Base-by-base conservation (phyloP, 2,113 vertebrate species). In the Paracanthobrama guichenoti region DNA sequence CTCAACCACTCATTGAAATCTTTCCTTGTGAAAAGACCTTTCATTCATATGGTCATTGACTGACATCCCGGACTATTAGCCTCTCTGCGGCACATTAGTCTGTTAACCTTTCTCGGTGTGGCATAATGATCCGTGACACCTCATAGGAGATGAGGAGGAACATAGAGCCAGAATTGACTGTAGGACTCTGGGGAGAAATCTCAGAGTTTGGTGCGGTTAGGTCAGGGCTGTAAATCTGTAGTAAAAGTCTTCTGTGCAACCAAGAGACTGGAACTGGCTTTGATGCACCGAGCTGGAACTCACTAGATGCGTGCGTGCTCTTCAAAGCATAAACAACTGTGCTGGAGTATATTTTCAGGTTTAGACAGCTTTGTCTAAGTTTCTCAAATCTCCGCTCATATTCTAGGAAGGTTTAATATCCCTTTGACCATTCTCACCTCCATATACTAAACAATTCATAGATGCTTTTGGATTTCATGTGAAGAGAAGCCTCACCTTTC, bases 81-180 rank as follows among this genome's bases (percentile, higher is more conserved):
- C 46, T 75, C 31, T 42, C 59, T 16, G n/a, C 6, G 2, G 50
- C 66, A 11, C n/a, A 26, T 57, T 57, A 64, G 78, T 71, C 26
- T 76, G 75, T 79, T 66, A 83, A 64, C 64, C 42, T 83, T 39
- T 79, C 53, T 42, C 67, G 0, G 28, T 64, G 35, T 12, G 12
- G 67, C 53, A 60, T 84, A 80, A 86, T 75, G 59, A 79, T 72
- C 26, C 57, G 24, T 42, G 35, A 16, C 48, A 77, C 44, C 26
- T 53, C 60, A 18, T 42, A 64, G 44, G 44, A 16, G 31, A 9
- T 75, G 71, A 74, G 57, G 22, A 57, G n/a, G 44, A 48, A 55
- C 31, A 78, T 0, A 22, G 31, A 42, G 57, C 26, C 42, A 48
- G 26, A 44, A 78, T 76, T 57, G 73, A 42, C 69, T 62, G 42